phyloP scores from a whole-genome alignment of 2,888 invertebrate species.

The Eudemis profundana region DNA sequence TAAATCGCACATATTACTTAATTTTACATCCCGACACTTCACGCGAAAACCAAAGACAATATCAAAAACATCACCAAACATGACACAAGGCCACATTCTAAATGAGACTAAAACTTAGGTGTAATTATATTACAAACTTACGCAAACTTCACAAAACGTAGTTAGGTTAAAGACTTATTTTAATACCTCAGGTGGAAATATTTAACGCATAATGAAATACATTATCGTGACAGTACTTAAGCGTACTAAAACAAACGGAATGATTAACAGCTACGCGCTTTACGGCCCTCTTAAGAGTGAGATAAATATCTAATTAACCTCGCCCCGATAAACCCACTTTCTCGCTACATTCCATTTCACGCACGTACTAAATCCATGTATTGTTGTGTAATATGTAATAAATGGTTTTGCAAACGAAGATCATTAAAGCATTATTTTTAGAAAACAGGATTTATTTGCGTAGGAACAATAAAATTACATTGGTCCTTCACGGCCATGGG shows the following conservation, averaged over 20 bases:
- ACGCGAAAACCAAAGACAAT: too few relatives aligned
- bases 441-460: neutral
- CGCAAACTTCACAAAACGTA: neutral
- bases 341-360: conserved; percentile 13
- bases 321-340: conserved; percentile 31
- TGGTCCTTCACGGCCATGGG: too few relatives aligned
- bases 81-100: too few relatives aligned
- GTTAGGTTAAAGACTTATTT: neutral
- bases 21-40: too few relatives aligned
- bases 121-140: neutral
- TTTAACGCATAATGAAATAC: conserved; percentile 24
- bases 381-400: neutral
- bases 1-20: too few relatives aligned
- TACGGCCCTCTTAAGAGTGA: conserved; percentile 36
- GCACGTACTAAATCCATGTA: neutral
- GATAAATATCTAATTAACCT: conserved; percentile 43
- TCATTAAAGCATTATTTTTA: neutral
- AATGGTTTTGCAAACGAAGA: neutral
- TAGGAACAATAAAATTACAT: too few relatives aligned
- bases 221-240: conserved; percentile 37
- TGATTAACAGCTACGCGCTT: conserved; percentile 39
- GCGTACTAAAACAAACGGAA: conserved; percentile 35
- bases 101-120: too few relatives aligned
- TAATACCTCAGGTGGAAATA: conserved; percentile 11
- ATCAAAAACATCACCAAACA: too few relatives aligned